phyloP scores from a whole-genome alignment of 2,113 vertebrate genomes.

The Gasterosteus nipponicus region DNA sequence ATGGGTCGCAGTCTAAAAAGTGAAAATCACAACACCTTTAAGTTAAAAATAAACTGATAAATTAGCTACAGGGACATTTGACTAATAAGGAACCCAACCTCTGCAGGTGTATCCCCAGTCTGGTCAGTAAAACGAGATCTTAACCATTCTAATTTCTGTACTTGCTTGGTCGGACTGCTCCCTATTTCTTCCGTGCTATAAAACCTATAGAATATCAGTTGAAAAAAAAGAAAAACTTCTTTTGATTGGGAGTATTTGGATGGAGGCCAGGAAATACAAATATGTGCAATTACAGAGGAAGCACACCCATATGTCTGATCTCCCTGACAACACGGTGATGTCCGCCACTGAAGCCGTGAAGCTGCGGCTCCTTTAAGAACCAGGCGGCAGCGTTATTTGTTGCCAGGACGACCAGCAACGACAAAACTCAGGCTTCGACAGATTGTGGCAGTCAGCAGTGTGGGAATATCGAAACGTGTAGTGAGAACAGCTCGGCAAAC shows the following conservation, averaged over 20 bases:
- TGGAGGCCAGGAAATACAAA: background rate
- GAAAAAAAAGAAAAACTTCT: too few species aligned
- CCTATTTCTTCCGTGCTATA: background rate
- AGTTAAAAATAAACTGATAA: background rate
- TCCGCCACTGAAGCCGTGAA: background rate
- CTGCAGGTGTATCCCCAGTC: background rate
- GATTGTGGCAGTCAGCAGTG: constrained; percentile 7
- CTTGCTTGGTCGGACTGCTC: background rate
- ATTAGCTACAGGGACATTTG: background rate
- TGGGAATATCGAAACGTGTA: constrained; percentile 9
- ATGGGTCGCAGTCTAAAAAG: too few species aligned
- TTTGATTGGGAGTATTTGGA: background rate
- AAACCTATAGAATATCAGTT: background rate
- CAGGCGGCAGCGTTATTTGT: constrained; percentile 45
- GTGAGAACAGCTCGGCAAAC: background rate
- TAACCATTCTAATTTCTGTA: background rate
- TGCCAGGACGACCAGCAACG: constrained; percentile 70
- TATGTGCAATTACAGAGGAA: background rate
- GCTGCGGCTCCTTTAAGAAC: constrained; percentile 77
- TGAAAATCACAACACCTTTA: too few species aligned
- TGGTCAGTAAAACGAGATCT: background rate
- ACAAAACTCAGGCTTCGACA: constrained; percentile 60
- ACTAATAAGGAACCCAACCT: background rate
- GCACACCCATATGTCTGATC: background rate
- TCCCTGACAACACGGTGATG: background rate